These are phyloP conservation scores for Cacatua alba DNA, from an alignment of 2,113 vertebrate genomes.

Conservation along the genomic window DNA sequence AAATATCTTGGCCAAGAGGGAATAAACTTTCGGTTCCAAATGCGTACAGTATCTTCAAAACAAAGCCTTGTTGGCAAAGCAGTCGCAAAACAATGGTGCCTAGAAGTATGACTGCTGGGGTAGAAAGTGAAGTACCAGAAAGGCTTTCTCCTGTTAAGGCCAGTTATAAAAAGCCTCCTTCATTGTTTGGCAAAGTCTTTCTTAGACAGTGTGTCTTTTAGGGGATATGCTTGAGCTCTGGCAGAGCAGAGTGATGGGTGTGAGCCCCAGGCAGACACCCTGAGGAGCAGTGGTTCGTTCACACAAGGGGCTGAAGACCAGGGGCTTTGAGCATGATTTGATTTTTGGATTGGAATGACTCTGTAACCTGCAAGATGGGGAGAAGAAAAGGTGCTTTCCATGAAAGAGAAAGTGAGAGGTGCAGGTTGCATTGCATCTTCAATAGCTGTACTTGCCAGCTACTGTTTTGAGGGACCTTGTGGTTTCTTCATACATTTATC, in stretches of 20 bases:
- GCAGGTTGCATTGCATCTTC: fast-evolving
- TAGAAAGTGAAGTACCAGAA: neutral
- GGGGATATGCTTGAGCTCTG: neutral
- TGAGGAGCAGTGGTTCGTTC: neutral
- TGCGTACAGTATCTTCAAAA: neutral
- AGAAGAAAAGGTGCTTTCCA: neutral
- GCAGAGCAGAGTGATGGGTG: neutral
- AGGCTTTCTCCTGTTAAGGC: neutral
- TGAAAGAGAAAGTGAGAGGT: neutral
- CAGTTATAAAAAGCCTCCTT: neutral
- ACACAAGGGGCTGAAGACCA: fast-evolving
- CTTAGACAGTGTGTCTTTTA: neutral
- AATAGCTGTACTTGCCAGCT: neutral
- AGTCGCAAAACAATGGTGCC: neutral
- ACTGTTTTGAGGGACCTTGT: neutral
- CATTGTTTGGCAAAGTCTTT: neutral
- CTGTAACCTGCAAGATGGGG: neutral
- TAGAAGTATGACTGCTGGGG: neutral
- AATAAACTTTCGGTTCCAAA: constrained; percentile 33
- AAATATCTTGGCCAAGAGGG: constrained; percentile 26
- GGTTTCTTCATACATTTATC: neutral
- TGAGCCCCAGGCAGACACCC: neutral
- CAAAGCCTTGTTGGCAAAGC: neutral
- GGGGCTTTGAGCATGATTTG: neutral
- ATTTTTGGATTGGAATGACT: neutral